Evolutionary conservation across 1,140 invertebrate genomes (phyloP).

Genomic region (Achatina immaculata): DNA sequence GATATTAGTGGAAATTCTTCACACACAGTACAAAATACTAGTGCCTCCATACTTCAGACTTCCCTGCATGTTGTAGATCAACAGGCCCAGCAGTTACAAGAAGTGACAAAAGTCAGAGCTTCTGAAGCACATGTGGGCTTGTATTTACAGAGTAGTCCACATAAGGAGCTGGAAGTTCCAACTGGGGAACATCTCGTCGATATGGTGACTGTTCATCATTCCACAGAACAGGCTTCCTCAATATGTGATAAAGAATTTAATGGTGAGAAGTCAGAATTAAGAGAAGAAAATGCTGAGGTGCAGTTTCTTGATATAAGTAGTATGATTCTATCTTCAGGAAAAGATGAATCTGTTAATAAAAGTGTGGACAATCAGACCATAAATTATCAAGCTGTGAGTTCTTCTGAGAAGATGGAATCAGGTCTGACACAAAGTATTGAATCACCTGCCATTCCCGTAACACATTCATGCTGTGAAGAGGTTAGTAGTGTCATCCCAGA

Average conservation of each 20-base stretch:
- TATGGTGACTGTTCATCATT: neutral
- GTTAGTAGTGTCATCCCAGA: constrained; percentile 26
- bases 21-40: too few species aligned
- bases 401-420: neutral
- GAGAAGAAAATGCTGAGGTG: neutral
- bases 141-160: too few species aligned
- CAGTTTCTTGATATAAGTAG: neutral
- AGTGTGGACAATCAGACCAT: neutral
- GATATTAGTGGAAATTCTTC: too few species aligned
- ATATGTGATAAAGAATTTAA: neutral
- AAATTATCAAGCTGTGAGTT: neutral
- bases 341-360: neutral
- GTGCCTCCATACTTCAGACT: too few species aligned
- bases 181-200: too few species aligned
- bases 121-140: too few species aligned
- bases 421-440: neutral
- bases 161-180: too few species aligned
- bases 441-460: neutral
- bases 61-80: too few species aligned
- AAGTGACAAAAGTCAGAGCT: too few species aligned
- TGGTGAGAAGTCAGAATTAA: neutral
- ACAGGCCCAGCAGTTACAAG: too few species aligned
- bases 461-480: constrained; percentile 1
- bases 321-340: neutral
- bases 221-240: neutral